Percentiles rank a stretch among this genome's conserved stretches.
These are phyloP conservation scores for Lepidothrix coronata DNA, from an alignment of 2,113 vertebrate species.

Conservation along the genomic window DNA sequence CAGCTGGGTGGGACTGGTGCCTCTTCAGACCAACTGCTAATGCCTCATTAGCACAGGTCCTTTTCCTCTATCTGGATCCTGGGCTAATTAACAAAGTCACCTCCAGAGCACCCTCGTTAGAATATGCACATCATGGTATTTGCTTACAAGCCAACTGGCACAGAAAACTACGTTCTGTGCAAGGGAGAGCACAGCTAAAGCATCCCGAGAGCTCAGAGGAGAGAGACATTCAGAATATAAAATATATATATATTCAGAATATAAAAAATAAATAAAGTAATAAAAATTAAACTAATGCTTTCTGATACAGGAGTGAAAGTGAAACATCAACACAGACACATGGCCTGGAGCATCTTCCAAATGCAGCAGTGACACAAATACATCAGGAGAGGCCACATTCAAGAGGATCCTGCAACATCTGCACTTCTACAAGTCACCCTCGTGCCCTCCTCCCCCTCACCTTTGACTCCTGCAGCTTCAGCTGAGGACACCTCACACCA, in stretches of 20 bases:
- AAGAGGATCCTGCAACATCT: too few relatives aligned
- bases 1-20: neutral
- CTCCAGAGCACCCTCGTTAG: neutral
- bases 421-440: neutral
- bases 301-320: neutral
- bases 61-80: neutral
- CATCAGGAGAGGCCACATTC: neutral
- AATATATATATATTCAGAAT: neutral
- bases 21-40: neutral
- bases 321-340: neutral
- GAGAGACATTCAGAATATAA: neutral
- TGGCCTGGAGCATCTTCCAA: neutral
- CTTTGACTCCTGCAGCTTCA: neutral
- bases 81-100: neutral
- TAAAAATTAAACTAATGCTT: neutral
- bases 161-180: neutral
- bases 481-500: neutral
- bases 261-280: neutral
- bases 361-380: neutral
- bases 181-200: neutral
- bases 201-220: neutral
- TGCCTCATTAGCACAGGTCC: neutral
- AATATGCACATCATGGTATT: fast-evolving
- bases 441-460: neutral
- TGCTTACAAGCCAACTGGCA: neutral